Base-by-base conservation (phyloP, 2,113 vertebrate species). In the Myrmophylax atrothorax region DNA sequence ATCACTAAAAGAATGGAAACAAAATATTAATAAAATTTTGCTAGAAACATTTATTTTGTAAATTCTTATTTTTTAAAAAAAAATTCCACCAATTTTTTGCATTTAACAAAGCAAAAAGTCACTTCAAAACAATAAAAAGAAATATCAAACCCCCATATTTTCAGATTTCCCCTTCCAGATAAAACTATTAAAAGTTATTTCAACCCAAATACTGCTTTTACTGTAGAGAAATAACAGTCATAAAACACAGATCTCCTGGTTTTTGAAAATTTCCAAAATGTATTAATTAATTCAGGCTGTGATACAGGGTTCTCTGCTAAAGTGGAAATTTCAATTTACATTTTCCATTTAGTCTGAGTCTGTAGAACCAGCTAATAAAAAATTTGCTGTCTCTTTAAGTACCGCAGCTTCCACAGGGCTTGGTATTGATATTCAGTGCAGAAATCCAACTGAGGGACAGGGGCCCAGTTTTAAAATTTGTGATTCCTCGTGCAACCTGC, bases 121-220 rank as follows among this genome's bases (percentile, higher is more conserved):
- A 56, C 74, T 87, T 70, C 18, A 84, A 84, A 84, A 49, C 8
- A 52, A 63, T 38, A 35, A 77, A 79, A 91, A 59, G 3, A 60
- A 76, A 52, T 63, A 7, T 42, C 5, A 50, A 26, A 26, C 26
- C 19, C 0, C 0, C 7, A 25, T 9, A 29, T 29, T 84, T 91
- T 52, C 14, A 38, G 5, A 35, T 86, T 77, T 69, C 14, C 17
- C 6, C 24, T 73, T 77, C 56, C 10, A 87, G 53, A 8, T 17
- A 67, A 63, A 73, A 49, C 5, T 74, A 5, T 70, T 86, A 33
- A 22, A 86, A 87, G 4, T 35, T 73, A 12, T 60, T 68, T 91
- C 15, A 38, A 47, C 1, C 3, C 5, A 26, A 50, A 85, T 17
- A 4, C 20, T 74, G 4, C 14, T 15, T 52, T 74, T 76, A 74